Conservation (phyloP, 35 echinoderm and acorn worm genomes). For the Acanthaster planci region DNA sequence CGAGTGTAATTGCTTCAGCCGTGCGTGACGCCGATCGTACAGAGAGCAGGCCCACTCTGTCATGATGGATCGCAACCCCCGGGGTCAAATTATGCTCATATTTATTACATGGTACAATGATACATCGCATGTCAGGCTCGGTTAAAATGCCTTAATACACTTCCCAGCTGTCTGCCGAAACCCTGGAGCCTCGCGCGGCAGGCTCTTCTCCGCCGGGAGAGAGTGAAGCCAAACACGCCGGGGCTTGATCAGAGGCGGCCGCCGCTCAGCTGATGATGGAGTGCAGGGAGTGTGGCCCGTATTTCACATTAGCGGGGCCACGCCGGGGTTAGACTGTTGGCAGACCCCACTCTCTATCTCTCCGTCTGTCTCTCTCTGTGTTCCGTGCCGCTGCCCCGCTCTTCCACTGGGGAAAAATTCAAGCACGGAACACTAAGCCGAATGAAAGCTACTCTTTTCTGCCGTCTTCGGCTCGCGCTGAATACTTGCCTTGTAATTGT, state of each 20-base stretch:
- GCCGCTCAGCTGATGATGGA: constrained; percentile 4
- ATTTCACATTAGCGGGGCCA: constrained; percentile 27
- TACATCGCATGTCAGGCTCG: constrained; percentile 53
- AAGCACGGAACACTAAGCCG: neutral
- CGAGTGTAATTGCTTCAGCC: neutral
- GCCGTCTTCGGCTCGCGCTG: no score
- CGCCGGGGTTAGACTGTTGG: neutral
- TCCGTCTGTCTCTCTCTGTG: no score
- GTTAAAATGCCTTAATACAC: constrained; percentile 63
- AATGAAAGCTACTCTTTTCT: constrained; percentile 12
- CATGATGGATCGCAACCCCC: constrained; percentile 30
- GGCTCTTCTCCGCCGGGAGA: neutral
- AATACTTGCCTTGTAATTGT: no score
- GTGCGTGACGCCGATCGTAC: constrained; percentile 14
- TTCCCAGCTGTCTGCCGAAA: constrained; percentile 23
- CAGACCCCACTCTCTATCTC: neutral
- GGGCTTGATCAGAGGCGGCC: constrained; percentile 1
- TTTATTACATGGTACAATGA: constrained; percentile 53
- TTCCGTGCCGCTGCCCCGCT: neutral
- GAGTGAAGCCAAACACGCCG: neutral
- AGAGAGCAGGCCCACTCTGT: neutral
- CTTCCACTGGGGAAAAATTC: neutral
- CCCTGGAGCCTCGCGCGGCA: no score
- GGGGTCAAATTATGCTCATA: constrained; percentile 52
- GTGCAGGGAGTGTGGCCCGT: neutral